Conservation (phyloP, 2,888 invertebrate species). For the Microchrysa polita region DNA sequence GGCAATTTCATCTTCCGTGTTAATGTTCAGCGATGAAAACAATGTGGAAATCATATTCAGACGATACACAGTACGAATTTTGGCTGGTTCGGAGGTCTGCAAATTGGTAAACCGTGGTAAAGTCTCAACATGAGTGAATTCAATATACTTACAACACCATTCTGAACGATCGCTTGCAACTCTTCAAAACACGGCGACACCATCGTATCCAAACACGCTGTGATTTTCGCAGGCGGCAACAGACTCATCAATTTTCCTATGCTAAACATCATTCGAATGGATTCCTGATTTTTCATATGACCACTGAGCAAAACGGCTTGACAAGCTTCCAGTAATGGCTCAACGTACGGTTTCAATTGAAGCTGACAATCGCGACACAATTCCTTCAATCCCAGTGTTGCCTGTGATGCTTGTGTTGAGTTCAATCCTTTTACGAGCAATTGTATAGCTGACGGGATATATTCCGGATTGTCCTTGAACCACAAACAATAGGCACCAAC, state of each 20-base stretch:
- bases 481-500: slow-evolving; percentile 88
- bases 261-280: slow-evolving; percentile 78
- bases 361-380: slow-evolving; percentile 82
- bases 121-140: background rate
- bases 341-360: slow-evolving; percentile 79
- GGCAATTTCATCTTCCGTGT: slow-evolving; percentile 63
- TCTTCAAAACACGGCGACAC: slow-evolving; percentile 74
- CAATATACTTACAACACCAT: slow-evolving; percentile 64
- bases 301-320: slow-evolving; percentile 70
- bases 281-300: slow-evolving; percentile 72
- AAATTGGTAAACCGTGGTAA: slow-evolving; percentile 50
- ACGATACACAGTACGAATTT: slow-evolving; percentile 69
- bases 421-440: slow-evolving; percentile 74
- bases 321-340: slow-evolving; percentile 78
- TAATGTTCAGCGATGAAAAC: slow-evolving; percentile 70
- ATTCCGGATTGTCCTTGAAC: slow-evolving; percentile 77
- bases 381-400: slow-evolving; percentile 89
- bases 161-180: slow-evolving; percentile 67
- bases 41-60: slow-evolving; percentile 76
- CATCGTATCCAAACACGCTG: slow-evolving; percentile 75
- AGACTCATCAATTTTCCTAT: slow-evolving; percentile 78
- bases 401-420: slow-evolving; percentile 76
- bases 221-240: slow-evolving; percentile 71
- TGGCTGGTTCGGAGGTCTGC: slow-evolving; percentile 66
- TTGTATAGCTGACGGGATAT: slow-evolving; percentile 74